Conservation (phyloP, 2,888 invertebrate genomes). For the Chirona hameri region DNA sequence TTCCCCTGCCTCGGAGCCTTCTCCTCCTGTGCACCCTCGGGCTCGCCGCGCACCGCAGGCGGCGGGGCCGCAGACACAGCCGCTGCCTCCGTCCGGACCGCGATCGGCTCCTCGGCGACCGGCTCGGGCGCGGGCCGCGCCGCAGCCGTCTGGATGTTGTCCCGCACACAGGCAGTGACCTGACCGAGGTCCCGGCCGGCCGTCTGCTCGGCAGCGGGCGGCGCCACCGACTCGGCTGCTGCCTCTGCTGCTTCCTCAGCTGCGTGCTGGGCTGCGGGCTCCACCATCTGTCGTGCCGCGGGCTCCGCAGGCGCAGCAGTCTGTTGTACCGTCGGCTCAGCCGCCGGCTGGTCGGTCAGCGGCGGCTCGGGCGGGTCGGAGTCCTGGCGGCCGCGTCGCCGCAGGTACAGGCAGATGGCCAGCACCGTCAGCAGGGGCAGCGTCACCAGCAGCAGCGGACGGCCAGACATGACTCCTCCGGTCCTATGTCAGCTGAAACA, state of each 20-base stretch:
- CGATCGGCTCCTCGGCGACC: not conserved
- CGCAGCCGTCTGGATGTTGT: not conserved
- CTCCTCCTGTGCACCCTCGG: not conserved
- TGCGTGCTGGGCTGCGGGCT: too few relatives aligned
- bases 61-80: not conserved
- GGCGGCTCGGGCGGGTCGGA: not conserved
- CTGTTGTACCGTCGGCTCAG: not conserved
- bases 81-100: not conserved
- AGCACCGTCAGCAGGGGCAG: constrained; percentile 13
- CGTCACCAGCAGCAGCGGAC: not conserved
- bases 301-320: too few relatives aligned
- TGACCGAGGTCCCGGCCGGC: not conserved
- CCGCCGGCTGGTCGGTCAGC: not conserved
- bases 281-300: too few relatives aligned
- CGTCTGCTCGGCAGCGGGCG: not conserved
- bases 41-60: not conserved
- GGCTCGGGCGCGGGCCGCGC: not conserved
- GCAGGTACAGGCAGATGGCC: constrained; percentile 27
- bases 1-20: not conserved
- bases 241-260: not conserved
- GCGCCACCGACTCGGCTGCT: not conserved
- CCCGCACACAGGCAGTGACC: not conserved
- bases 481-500: too few relatives aligned
- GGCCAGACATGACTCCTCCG: not conserved
- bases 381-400: not conserved